Base-by-base conservation (phyloP, 2,113 vertebrate species). In the Cercopithecus mona region DNA sequence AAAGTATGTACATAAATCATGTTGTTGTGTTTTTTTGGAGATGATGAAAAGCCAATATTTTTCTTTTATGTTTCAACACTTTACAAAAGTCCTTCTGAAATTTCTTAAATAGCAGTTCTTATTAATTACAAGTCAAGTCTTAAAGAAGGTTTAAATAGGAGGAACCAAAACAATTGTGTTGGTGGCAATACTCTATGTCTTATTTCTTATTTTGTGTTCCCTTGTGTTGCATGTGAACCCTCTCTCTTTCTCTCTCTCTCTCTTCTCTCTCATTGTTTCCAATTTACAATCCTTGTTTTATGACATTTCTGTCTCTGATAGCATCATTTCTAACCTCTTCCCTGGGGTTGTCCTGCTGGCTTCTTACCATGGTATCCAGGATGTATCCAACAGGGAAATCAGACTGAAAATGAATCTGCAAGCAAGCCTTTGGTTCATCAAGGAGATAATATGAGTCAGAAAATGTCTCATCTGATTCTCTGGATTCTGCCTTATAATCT, bases 111-210 rank as follows among this genome's bases (percentile, higher is more conserved):
- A 97, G 93, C 92, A 97, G 94, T 98, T 97, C 96, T 98, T 98
- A 98, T 98, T 98, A 98, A 99, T 99, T 98, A 98, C 98, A 98
- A 98, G 97, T 98, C 97, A 98, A 98, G 22, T 95, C 95, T 98
- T 98, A 98, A 98, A 98, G 90, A 88, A 96, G 32, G 79, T 95
- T 98, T 98, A 98, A 98, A 98, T 97, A 97, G 97, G 84, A 97
- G 57, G 95, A 97, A 84, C 88, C 94, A 94, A 97, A 98, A 97
- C 91, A 80, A 97, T 96, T 92, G n/a, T 0, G 0, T 95, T 97
- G 86, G 85, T 91, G 57, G 38, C 38, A 50, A 35, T 32, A 68
- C 25, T 78, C 7, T 8, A 43, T 18, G 35, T 30, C 45, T 93
- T 78, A 87, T 95, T 96, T 94, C 66, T 85, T 87, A 66, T 0